Evolutionary conservation across 2,797 vertebrate genomes (phyloP).

Genomic region (Crypturellus tataupa): DNA sequence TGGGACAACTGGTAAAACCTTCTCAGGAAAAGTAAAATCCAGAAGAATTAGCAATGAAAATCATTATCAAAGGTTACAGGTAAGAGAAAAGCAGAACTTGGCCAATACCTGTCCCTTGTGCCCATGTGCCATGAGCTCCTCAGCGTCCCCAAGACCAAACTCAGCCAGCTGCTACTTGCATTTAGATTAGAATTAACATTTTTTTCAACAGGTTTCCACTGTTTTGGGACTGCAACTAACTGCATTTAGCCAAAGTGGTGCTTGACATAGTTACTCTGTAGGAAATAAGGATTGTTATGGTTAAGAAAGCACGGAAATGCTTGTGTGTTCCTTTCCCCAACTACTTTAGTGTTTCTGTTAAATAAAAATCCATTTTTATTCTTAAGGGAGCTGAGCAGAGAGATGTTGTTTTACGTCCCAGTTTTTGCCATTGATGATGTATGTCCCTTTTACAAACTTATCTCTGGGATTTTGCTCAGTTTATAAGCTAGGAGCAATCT

Average conservation of each 20-base stretch:
- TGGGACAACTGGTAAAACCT: neutral
- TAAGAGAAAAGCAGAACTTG: neutral
- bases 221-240: neutral
- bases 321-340: constrained; percentile 64
- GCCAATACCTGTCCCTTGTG: fast-evolving
- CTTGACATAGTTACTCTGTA: constrained; percentile 17
- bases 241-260: neutral
- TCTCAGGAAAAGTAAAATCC: fast-evolving
- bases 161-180: neutral
- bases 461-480: constrained; percentile 98
- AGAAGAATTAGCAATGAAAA: neutral
- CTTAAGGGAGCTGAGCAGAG: constrained; percentile 75
- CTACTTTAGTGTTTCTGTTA: constrained; percentile 77
- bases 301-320: constrained; percentile 59
- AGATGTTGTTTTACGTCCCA: constrained; percentile 80
- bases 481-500: constrained; percentile 98
- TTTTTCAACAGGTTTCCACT: neutral
- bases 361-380: constrained; percentile 86
- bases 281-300: constrained; percentile 57
- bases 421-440: constrained; percentile 89
- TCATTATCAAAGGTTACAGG: fast-evolving
- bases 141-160: neutral
- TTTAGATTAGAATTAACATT: neutral
- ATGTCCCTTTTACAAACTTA: constrained; percentile 98
- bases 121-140: neutral